Evolutionary conservation across 2,113 vertebrate species (phyloP), one percentile per base, ranked within the genome.

Genomic region (Leptobrachium leishanense): DNA sequence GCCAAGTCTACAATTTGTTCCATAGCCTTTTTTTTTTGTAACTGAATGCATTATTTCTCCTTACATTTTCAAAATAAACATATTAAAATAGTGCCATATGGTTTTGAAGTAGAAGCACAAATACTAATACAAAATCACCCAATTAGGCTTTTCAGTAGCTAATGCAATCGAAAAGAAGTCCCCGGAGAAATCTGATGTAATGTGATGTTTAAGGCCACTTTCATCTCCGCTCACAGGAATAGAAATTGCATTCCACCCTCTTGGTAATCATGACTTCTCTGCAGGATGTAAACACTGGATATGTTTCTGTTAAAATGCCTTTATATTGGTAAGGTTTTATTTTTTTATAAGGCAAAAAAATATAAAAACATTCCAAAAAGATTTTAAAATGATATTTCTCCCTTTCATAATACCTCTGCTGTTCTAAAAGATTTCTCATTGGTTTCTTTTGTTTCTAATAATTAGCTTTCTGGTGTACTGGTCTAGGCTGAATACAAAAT

Each of bases 221-320:
- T 39, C 53, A 82, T 79, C 57, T 73, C 75, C 8, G 76, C 41
- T 70, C 66, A 42, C 64, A 81, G 78, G 64, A 81, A 74, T 81
- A 68, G 78, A 81, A 81, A 81, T 81, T 74, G 65, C 72, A 81
- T 81, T 81, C 78, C 57, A 57, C 78, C 74, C 71, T 81, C 72
- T 46, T 65, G 62, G 71, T 81, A 81, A 81, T 81, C 78, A 81
- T 81, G 78, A 68, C 71, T 81, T 72, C 78, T 81, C 78, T 74
- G 71, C 53, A 68, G 78, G 78, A 81, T 81, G 68, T 81, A 74
- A 81, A 74, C 64, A 81, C 65, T 81, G 72, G 78, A 74, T 81
- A 68, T 55, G 64, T 74, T 68, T 81, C 78, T 46, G 71, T 74
- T 81, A 81, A 74, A 31, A 31, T 31, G 20, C 20, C 20, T 31